phyloP scores from a whole-genome alignment of 2,888 invertebrate genomes.

The Eupithecia centaureata region DNA sequence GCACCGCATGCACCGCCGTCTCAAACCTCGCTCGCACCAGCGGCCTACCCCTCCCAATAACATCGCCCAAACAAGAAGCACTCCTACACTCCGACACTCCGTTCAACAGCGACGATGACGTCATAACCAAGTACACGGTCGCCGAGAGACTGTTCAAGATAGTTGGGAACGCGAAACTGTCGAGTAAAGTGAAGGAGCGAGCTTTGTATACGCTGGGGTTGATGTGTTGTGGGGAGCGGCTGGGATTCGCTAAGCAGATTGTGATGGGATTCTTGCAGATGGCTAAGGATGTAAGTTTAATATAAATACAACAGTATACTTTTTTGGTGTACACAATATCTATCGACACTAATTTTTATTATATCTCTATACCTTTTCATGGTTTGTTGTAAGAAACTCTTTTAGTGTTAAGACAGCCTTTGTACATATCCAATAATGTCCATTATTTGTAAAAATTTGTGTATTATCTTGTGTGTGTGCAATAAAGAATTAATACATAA shows the following conservation, averaged over 20 bases:
- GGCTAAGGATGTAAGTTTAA: conserved; percentile 89
- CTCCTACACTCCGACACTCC: conserved; percentile 66
- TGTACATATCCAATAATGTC: too few species aligned
- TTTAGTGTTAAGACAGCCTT: too few species aligned
- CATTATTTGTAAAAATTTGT: too few species aligned
- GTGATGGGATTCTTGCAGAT: conserved; percentile 90
- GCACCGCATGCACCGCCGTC: conserved; percentile 88
- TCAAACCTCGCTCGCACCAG: conserved; percentile 88
- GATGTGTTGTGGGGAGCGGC: conserved; percentile 92
- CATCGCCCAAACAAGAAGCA: conserved; percentile 68
- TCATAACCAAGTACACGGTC: conserved; percentile 87
- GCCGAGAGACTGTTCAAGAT: conserved; percentile 88
- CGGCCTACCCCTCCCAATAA: conserved; percentile 86
- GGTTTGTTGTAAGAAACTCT: too few species aligned
- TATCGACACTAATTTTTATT: too few species aligned
- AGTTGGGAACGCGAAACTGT: conserved; percentile 87
- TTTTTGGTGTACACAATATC: too few species aligned
- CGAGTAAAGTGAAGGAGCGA: conserved; percentile 89
- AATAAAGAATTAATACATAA: too few species aligned
- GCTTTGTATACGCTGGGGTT: conserved; percentile 90
- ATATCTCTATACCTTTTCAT: too few species aligned
- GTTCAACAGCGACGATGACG: conserved; percentile 62
- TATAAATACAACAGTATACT: too few species aligned
- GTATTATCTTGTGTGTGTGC: too few species aligned
- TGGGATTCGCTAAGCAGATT: conserved; percentile 88